phyloP scores from a whole-genome alignment of 2,113 vertebrate genomes.

The Carettochelys insculpta region DNA sequence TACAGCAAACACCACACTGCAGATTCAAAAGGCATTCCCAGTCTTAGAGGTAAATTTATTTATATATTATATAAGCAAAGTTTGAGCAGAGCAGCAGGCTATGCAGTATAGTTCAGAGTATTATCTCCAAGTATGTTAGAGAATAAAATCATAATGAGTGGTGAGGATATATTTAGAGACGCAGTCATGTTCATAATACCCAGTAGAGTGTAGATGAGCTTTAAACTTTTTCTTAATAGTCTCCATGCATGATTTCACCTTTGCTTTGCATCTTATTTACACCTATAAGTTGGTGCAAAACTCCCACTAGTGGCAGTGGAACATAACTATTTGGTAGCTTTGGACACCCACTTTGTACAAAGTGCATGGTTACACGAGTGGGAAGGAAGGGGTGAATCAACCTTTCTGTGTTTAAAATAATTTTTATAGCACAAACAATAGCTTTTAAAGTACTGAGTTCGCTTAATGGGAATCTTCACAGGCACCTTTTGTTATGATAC shows the following conservation, averaged over 20 bases:
- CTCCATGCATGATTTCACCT: background rate
- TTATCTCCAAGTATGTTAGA: background rate
- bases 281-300: background rate
- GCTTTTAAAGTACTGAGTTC: background rate
- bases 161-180: background rate
- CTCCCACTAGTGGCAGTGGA: background rate
- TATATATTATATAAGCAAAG: constrained; percentile 39
- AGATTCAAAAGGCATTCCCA: background rate
- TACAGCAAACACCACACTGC: constrained; percentile 38
- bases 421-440: background rate
- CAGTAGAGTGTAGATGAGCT: background rate
- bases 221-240: background rate
- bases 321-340: background rate
- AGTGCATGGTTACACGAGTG: background rate
- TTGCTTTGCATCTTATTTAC: background rate
- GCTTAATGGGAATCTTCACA: background rate
- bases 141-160: background rate
- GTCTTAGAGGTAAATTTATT: constrained; percentile 32
- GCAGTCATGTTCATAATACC: background rate
- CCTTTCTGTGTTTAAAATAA: background rate
- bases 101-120: background rate
- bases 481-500: background rate
- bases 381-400: background rate
- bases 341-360: background rate
- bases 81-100: background rate